Conservation (phyloP, 1,140 invertebrate genomes). For the Zaprionus capensis region DNA sequence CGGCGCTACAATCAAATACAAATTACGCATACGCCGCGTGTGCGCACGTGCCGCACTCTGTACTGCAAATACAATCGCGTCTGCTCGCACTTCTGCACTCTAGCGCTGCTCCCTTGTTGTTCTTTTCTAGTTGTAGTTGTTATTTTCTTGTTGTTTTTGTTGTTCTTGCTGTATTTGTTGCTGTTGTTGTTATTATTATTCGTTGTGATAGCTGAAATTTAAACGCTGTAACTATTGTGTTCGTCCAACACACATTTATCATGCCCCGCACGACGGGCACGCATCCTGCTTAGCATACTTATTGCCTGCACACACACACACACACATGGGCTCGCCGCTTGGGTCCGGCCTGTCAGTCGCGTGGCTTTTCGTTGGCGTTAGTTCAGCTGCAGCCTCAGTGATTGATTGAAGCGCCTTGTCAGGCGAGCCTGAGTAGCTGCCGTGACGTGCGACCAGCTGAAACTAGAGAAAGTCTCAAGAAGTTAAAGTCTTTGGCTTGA, state of each 20-base stretch:
- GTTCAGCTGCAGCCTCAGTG: conserved; percentile 41
- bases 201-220: conserved; percentile 17
- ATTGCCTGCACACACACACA: conserved; percentile 20
- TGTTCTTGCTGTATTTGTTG: neutral
- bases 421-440: conserved; percentile 36
- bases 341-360: conserved; percentile 19
- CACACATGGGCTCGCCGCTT: neutral
- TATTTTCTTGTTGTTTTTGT: neutral
- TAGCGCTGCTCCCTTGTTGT: neutral
- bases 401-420: conserved; percentile 62
- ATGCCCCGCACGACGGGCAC: conserved; percentile 49
- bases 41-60: conserved; percentile 56
- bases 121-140: neutral
- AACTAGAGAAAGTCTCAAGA: conserved; percentile 20
- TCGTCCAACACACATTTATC: conserved; percentile 45
- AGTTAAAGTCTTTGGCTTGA: conserved; percentile 7
- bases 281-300: conserved; percentile 62
- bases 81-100: conserved; percentile 10
- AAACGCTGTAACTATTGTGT: conserved; percentile 14
- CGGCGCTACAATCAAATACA: conserved; percentile 70
- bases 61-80: neutral
- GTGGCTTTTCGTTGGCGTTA: conserved; percentile 20
- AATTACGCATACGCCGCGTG: conserved; percentile 68
- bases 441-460: conserved; percentile 60
- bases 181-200: conserved; percentile 27